Evolutionary conservation across 2,888 invertebrate genomes (phyloP).

Genomic region (Ophioninae sp.): DNA sequence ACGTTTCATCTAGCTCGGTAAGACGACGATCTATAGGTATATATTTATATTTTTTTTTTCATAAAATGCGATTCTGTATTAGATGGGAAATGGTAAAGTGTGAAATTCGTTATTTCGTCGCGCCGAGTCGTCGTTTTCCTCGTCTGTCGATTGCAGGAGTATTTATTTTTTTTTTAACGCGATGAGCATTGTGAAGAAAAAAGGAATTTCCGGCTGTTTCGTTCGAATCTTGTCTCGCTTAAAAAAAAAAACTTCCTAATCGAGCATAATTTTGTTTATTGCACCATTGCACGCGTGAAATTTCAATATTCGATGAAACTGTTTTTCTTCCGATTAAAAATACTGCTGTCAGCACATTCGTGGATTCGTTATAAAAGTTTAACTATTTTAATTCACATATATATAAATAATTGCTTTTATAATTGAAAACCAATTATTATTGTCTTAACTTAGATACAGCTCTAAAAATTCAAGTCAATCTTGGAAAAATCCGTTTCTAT

Average conservation of each 20-base stretch:
- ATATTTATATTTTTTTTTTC: conserved; percentile 49
- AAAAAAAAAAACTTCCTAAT: too few relatives aligned
- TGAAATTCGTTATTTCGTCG: conserved; percentile 31
- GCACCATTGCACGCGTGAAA: background rate
- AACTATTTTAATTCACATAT: background rate
- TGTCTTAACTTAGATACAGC: conserved; percentile 46
- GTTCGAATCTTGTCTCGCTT: background rate
- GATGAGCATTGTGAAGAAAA: background rate
- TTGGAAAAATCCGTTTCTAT: background rate
- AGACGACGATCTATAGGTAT: conserved; percentile 27
- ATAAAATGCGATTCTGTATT: conserved; percentile 46
- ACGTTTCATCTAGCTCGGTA: conserved; percentile 49
- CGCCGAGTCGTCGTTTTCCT: conserved; percentile 23
- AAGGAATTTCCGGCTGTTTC: background rate
- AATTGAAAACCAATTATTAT: background rate
- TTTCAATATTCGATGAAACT: background rate
- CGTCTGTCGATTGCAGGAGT: conserved; percentile 15
- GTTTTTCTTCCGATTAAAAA: background rate
- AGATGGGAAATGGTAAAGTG: conserved; percentile 15
- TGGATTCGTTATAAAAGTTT: background rate
- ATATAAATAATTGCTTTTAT: too few relatives aligned
- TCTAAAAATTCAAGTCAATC: conserved; percentile 39
- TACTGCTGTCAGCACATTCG: background rate
- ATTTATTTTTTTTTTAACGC: conserved; percentile 62
- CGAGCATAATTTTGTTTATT: too few relatives aligned